phyloP scores from a whole-genome alignment of 1,140 invertebrate species.

The Euglossa dilemma region DNA sequence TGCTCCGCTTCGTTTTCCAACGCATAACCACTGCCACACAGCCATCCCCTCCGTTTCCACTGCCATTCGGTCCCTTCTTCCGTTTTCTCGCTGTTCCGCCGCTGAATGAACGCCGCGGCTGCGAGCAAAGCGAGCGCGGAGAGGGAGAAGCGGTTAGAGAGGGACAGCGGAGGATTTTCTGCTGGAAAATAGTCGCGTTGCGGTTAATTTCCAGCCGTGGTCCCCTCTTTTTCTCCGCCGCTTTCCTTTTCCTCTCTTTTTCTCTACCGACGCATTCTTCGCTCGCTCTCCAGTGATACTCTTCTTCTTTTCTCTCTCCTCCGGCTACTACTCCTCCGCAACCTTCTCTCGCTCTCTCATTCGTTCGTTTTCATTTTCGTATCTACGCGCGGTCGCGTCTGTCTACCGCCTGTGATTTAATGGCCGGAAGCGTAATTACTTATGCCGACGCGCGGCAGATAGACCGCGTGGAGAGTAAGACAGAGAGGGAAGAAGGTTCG shows the following conservation, averaged over 20 bases:
- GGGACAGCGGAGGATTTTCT: conserved; percentile 14
- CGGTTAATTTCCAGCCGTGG: conserved; percentile 67
- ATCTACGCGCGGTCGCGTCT: conserved; percentile 33
- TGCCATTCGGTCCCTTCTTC: conserved; percentile 5
- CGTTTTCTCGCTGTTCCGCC: conserved; percentile 37
- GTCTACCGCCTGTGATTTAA: conserved; percentile 69
- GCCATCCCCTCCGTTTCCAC: too few species aligned
- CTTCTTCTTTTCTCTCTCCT: not conserved
- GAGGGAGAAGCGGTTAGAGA: conserved; percentile 1
- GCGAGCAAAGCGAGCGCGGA: not conserved
- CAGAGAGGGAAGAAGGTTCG: not conserved
- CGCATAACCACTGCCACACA: conserved; percentile 29
- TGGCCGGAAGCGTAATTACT: conserved; percentile 79
- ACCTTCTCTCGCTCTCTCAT: not conserved
- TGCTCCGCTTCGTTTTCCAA: conserved; percentile 59
- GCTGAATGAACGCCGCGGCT: conserved; percentile 31
- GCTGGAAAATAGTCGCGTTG: conserved; percentile 68
- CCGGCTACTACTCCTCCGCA: conserved; percentile 21
- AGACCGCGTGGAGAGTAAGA: conserved; percentile 4
- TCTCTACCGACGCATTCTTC: not conserved
- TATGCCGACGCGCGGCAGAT: conserved; percentile 65
- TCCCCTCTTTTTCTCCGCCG: not conserved
- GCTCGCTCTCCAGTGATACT: not conserved
- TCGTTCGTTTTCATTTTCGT: conserved; percentile 46
- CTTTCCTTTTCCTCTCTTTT: not conserved